Base-by-base conservation (phyloP, 1,140 invertebrate species). In the Ceratina japonica region DNA sequence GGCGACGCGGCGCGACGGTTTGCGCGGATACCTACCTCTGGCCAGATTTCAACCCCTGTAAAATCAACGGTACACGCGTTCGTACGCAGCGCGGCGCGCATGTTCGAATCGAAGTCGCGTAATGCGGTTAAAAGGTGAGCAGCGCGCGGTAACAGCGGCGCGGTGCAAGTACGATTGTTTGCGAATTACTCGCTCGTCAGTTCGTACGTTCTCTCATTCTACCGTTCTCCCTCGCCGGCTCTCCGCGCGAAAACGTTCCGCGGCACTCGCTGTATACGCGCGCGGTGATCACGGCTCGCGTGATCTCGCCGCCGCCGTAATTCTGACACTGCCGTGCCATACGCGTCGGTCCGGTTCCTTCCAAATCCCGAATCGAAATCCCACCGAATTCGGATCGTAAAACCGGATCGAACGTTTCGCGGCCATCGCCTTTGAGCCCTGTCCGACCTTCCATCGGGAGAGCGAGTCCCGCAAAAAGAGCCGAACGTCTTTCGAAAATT, bases 111-210 rank as follows among this genome's bases (percentile, higher is more conserved):
- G 49, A 71, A 71, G 58, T 77, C 68, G 75, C 68, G 56, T 71
- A 77, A 77, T 58, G 61, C 52, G 51, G 51, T 73, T 58, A 58
- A 65, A 79, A 73, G 69, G 70, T 64, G 37, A 27, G 22, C 70
- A 44, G n/a, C 15, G 54, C 51, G 22, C 12, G 31, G 8, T 51
- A 51, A 54, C 59, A 54, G 20, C 27, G 18, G 44, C 18, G 5
- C 37, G 37, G 37, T 44, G 10, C 66, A 49, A 16, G 12, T 16
- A 24, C 76, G 69, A 73, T 51, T 73, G 70, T 79, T 73, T 72
- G 61, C 61, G 31, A 73, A 79, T 73, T 79, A 73, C 70, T 49
- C 49, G 59, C 16, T 56, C 52, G 31, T 49, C 69, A n/a, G 58
- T 18, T 51, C 16, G n/a, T 18, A 15, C 75, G 24, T 37, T 77